Percentiles rank a stretch among this genome's conserved stretches.
phyloP scores from a whole-genome alignment of 1,140 invertebrate genomes.

The Spodoptera litura region DNA sequence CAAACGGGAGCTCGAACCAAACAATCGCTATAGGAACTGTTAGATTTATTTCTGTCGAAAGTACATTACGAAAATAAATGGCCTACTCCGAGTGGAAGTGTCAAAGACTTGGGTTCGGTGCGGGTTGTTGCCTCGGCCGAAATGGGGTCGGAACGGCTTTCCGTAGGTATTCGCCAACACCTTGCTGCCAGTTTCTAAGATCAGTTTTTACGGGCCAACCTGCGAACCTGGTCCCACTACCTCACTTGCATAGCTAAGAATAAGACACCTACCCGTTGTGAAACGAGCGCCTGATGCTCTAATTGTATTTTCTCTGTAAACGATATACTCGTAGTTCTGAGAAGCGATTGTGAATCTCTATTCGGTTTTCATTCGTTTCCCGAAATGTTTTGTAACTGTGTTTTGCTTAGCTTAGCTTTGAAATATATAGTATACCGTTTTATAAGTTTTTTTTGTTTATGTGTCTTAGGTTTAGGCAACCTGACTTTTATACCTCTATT shows the following conservation, averaged over 20 bases:
- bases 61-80: constrained; percentile 81
- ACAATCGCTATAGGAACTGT: constrained; percentile 69
- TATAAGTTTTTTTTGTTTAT: no score
- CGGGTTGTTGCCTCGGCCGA: constrained; percentile 77
- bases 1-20: constrained; percentile 55
- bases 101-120: constrained; percentile 75
- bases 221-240: background rate
- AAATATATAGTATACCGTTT: no score
- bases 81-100: constrained; percentile 78
- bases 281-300: constrained; percentile 1
- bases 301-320: background rate
- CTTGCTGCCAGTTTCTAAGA: constrained; percentile 24
- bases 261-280: background rate
- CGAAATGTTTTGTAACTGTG: background rate
- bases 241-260: background rate
- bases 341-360: background rate
- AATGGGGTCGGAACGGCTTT: constrained; percentile 73
- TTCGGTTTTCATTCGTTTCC: constrained; percentile 9
- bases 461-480: no score
- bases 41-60: constrained; percentile 79
- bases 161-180: constrained; percentile 54
- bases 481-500: no score
- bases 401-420: background rate
- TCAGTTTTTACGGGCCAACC: constrained; percentile 14
- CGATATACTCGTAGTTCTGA: background rate